These are phyloP conservation scores for Sus cebifrons DNA, from an alignment of 2,797 vertebrate species.

Conservation along the genomic window DNA sequence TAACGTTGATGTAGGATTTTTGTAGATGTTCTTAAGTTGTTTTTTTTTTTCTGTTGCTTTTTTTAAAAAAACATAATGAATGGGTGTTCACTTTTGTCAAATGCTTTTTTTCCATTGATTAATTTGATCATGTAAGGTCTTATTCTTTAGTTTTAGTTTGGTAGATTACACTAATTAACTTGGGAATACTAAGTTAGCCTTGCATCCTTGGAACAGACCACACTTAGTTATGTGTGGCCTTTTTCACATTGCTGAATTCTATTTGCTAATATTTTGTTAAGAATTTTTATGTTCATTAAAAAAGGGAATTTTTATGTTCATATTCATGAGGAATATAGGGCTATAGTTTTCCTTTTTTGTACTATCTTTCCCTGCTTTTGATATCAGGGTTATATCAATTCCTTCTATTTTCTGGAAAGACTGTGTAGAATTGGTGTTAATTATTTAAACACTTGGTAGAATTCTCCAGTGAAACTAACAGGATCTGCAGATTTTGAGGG, in stretches of 20 bases:
- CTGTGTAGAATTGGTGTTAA: background rate
- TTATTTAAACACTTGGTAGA: background rate
- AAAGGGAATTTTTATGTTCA: background rate
- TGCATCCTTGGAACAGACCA: background rate
- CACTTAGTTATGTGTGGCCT: background rate
- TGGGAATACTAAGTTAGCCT: background rate
- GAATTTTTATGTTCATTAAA: background rate
- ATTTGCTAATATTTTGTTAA: background rate
- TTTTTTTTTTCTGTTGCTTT: background rate
- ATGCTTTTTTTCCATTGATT: background rate
- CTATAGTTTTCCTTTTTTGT: background rate
- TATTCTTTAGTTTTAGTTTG: background rate
- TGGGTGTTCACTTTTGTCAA: background rate
- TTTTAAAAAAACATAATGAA: background rate
- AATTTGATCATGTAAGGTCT: background rate
- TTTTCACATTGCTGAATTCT: background rate
- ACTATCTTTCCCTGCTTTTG: constrained; percentile 7
- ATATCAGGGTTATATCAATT: background rate
- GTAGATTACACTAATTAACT: background rate
- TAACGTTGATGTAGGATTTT: background rate
- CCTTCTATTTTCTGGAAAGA: constrained; percentile 3
- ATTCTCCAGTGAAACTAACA: constrained; percentile 10
- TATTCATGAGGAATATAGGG: background rate
- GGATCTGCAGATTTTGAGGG: background rate
- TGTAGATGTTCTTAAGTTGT: background rate